Base-by-base conservation (phyloP, 2,113 vertebrate species). In the Takifugu flavidus region DNA sequence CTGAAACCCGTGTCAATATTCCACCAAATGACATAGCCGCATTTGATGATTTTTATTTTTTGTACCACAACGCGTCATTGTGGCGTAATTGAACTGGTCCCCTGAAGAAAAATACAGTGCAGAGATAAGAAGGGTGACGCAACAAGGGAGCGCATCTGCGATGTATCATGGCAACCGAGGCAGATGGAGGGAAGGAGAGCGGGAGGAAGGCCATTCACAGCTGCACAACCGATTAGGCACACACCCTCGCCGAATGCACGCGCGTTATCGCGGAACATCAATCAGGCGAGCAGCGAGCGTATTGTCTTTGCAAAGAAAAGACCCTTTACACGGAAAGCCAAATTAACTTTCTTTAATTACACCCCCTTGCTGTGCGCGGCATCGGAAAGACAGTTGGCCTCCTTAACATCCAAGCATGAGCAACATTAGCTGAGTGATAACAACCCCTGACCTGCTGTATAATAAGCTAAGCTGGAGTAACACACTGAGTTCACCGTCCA, bases 321-420 rank as follows among this genome's bases (percentile, higher is more conserved):
- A 67, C 60, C 54, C 44, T 76, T 73, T 59, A 53, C 62, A 67
- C 29, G 42, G 72, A 47, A 67, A 78, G 70, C 74, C 64, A 78
- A 73, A 82, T 86, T 70, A 78, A 78, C 70, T 78, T 68, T 77
- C 51, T 65, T 83, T 79, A 83, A 79, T 84, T 78, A 74, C 71
- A 78, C 61, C 44, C 63, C 20, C 50, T 1, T 34, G 63, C 46
- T 34, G 71, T 52, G 62, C 53, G 60, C 29, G 62, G 72, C 61
- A 70, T 78, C 76, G 64, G 70, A 44, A 55, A 59, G 72, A 10
- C 57, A 25, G 53, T 50, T 58, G 57, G 63, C 55, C 65, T 74
- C 31, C 27, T 31, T 25, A 75, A 67, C 54, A 53, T 58, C 58
- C 44, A 44, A 29, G 45, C 54, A 1, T 0, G 26, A 11, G 3